Evolutionary conservation across 2,797 vertebrate species (phyloP).

Genomic region (Falco novaeseelandiae): DNA sequence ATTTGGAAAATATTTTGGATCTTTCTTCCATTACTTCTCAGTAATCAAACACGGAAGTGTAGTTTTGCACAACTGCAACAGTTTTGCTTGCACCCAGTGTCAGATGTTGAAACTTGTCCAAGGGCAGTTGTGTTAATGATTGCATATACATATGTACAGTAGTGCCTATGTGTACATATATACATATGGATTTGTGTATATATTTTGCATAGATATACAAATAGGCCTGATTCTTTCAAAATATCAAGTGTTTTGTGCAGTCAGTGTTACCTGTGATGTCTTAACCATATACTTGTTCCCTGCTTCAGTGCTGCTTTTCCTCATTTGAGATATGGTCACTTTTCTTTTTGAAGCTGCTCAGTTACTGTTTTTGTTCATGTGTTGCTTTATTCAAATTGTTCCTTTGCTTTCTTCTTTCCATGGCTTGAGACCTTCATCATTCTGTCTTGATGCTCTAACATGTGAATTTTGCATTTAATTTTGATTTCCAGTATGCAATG

Average conservation of each 20-base stretch:
- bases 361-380: neutral
- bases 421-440: neutral
- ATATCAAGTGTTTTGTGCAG: slow-evolving; percentile 53
- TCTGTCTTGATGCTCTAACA: neutral
- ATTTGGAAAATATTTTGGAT: slow-evolving; percentile 6
- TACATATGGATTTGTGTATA: slow-evolving; percentile 76
- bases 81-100: slow-evolving; percentile 16
- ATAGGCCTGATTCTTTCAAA: slow-evolving; percentile 52
- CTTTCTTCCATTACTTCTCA: neutral
- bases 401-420: neutral
- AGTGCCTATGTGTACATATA: slow-evolving; percentile 73
- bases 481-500: slow-evolving; percentile 41
- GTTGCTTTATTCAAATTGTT: neutral
- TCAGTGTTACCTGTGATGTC: slow-evolving; percentile 54
- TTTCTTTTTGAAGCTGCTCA: slow-evolving; percentile 25
- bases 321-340: neutral
- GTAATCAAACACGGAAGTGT: neutral
- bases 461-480: slow-evolving; percentile 52
- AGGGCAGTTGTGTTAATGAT: slow-evolving; percentile 30
- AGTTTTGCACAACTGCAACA: slow-evolving; percentile 27
- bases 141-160: slow-evolving; percentile 67
- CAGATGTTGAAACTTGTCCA: slow-evolving; percentile 2
- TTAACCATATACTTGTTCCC: neutral
- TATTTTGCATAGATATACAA: slow-evolving; percentile 72
- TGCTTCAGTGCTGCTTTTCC: slow-evolving; percentile 25